Evolutionary conservation across 2,888 invertebrate genomes (phyloP), one percentile per base, ranked within the genome.

Genomic region (Phytoseiulus persimilis): DNA sequence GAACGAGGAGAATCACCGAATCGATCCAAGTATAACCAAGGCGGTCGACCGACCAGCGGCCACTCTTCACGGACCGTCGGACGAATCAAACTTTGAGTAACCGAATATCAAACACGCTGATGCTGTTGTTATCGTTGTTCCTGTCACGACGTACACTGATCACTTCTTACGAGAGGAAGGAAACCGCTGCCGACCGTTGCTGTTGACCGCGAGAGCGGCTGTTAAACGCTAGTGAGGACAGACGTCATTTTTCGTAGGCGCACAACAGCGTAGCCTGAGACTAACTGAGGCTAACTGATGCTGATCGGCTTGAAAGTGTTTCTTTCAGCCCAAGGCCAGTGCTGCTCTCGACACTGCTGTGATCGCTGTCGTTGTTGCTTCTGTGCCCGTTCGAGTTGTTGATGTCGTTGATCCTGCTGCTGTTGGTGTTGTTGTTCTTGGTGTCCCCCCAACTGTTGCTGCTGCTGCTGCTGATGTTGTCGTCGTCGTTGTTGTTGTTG

Each of bases 401-500:
- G 83, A 11, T 31, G 31, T 31, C 18, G n/a, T 18, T 83, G 83
- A 31, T 11, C 23, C 33, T 2, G 33, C 33, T 87, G 28, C 87
- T 87, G n/a, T 33, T 32, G n/a, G 6, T 45, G 33, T 31, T 0
- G 39, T 18, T 83, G 33, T 28, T 83, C 45, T 32, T 87, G 32
- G 28, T 87, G 87, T 33, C 31, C 28, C 39, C 33, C 39, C 23
- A 31, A 31, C 39, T 28, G 87, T 31, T 33, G 32, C 87, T 87
- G 18, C 33, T 33, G 39, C 45, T 87, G 87, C 23, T 83, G 33
- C 83, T 83, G 83, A 18, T 87, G 11, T 87, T 9, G 87, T 84
- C 23, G 23, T 32, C 32, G 84, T 84, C 23, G 28, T 84, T 18
- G 84, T 87, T n/a, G 87, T 32, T 39, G 32, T 45, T 33, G 87